A percentile compares a stretch with the other conserved stretches of the same genome.
These are phyloP conservation scores for Erpetoichthys calabaricus DNA, from an alignment of 2,797 vertebrate species.

Conservation along the genomic window DNA sequence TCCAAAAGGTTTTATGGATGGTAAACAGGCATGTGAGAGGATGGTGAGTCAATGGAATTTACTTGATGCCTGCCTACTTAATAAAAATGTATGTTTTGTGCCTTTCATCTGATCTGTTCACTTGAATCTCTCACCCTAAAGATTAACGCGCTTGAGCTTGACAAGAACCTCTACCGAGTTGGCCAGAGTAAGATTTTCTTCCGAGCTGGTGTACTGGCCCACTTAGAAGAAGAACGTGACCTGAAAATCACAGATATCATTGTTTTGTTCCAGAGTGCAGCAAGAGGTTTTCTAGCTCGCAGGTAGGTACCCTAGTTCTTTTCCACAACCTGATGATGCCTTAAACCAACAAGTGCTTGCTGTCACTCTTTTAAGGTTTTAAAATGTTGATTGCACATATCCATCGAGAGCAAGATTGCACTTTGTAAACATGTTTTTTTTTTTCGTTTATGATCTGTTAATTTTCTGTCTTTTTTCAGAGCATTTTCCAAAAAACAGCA, in stretches of 20 bases:
- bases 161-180: constrained; percentile 71
- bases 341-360: neutral
- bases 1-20: constrained; percentile 78
- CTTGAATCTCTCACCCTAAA: constrained; percentile 20
- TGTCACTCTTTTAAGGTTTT: neutral
- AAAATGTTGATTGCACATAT: neutral
- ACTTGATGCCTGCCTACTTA: too few relatives aligned
- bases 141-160: constrained; percentile 75
- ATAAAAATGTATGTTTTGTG: neutral
- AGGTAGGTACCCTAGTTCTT: constrained; percentile 37
- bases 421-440: too few relatives aligned
- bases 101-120: neutral
- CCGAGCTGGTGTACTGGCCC: constrained; percentile 73
- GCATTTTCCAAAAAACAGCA: constrained; percentile 74
- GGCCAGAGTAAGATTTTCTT: constrained; percentile 91
- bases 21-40: constrained; percentile 73
- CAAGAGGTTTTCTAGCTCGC: constrained; percentile 70
- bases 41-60: constrained; percentile 53
- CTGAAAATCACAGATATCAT: constrained; percentile 86
- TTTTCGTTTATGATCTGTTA: too few relatives aligned
- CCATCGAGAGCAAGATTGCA: too few relatives aligned
- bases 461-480: constrained; percentile 29
- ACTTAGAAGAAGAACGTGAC: constrained; percentile 78
- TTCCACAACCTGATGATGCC: neutral
- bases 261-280: constrained; percentile 73